Evolutionary conservation across 2,888 invertebrate genomes (phyloP).

Genomic region (Adelognathus sp.): DNA sequence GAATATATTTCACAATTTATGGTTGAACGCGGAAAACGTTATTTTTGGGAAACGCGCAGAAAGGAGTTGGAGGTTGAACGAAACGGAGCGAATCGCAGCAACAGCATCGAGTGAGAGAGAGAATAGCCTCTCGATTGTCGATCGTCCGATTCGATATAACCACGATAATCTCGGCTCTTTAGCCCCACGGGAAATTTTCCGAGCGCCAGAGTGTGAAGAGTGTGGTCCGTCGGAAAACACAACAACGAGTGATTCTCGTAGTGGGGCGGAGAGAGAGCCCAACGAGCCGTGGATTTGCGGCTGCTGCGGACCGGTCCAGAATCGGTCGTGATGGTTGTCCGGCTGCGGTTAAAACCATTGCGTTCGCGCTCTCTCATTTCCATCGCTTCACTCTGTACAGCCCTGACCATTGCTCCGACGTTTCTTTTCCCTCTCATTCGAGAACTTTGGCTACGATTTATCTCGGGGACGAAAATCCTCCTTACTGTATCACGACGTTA

Average conservation of each 20-base stretch:
- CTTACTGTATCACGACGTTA: slow-evolving; percentile 13
- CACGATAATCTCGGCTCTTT: slow-evolving; percentile 50
- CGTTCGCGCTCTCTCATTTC: not conserved
- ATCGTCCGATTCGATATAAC: slow-evolving; percentile 32
- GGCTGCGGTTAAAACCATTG: slow-evolving; percentile 25
- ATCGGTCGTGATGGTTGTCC: slow-evolving; percentile 36
- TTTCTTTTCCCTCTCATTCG: not conserved
- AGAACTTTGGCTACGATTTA: not conserved
- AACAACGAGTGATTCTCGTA: slow-evolving; percentile 20
- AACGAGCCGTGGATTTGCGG: slow-evolving; percentile 68
- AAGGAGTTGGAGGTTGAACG: not conserved
- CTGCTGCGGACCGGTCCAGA: slow-evolving; percentile 44
- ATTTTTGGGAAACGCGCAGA: not conserved
- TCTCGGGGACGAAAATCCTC: slow-evolving; percentile 15
- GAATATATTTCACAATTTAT: slow-evolving; percentile 13
- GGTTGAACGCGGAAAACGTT: slow-evolving; percentile 5
- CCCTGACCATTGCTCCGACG: not conserved
- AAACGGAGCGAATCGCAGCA: slow-evolving; percentile 2
- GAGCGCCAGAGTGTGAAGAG: slow-evolving; percentile 8
- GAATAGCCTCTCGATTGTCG: slow-evolving; percentile 31
- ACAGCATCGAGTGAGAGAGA: slow-evolving; percentile 58
- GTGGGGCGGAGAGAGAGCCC: slow-evolving; percentile 33
- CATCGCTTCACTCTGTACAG: not conserved
- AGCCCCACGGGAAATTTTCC: slow-evolving; percentile 67
- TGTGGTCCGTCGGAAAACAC: not conserved